phyloP scores from a whole-genome alignment of 2,888 invertebrate genomes.

The Drosophila phalerata region DNA sequence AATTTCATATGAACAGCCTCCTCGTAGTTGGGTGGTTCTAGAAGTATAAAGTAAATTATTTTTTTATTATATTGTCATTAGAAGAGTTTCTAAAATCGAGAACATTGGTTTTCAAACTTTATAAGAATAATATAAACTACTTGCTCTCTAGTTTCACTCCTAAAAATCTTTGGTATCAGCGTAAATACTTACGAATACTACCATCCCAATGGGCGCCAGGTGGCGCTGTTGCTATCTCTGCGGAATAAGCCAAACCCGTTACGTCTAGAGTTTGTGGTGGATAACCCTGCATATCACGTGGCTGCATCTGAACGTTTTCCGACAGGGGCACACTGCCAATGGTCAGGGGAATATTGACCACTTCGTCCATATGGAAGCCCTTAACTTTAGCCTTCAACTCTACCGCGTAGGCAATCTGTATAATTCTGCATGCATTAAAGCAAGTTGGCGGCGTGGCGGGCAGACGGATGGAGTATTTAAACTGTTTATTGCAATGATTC shows the following conservation, averaged over 20 bases:
- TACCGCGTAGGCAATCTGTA: slow-evolving; percentile 79
- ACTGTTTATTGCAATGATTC: slow-evolving; percentile 70
- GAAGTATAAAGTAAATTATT: not conserved
- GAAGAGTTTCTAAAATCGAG: too few relatives aligned
- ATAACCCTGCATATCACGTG: slow-evolving; percentile 19
- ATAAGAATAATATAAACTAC: too few relatives aligned
- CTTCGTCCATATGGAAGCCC: slow-evolving; percentile 70
- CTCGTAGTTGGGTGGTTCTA: slow-evolving; percentile 84
- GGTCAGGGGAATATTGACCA: slow-evolving; percentile 74
- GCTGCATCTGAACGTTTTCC: slow-evolving; percentile 41
- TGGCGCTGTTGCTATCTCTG: slow-evolving; percentile 26
- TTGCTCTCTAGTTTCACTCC: too few relatives aligned
- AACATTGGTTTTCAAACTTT: too few relatives aligned
- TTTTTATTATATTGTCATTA: too few relatives aligned
- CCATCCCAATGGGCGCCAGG: slow-evolving; percentile 59
- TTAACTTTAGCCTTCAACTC: slow-evolving; percentile 77
- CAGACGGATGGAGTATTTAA: slow-evolving; percentile 70
- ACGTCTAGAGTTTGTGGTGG: slow-evolving; percentile 31
- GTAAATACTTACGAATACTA: slow-evolving; percentile 61
- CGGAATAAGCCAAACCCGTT: slow-evolving; percentile 9
- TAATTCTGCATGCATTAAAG: slow-evolving; percentile 71
- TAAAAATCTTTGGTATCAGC: not conserved
- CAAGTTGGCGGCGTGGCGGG: slow-evolving; percentile 84
- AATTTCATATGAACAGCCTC: slow-evolving; percentile 78
- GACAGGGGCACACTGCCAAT: slow-evolving; percentile 83